phyloP scores from a whole-genome alignment of 2,797 vertebrate species.

The Hyperoplus immaculatus region DNA sequence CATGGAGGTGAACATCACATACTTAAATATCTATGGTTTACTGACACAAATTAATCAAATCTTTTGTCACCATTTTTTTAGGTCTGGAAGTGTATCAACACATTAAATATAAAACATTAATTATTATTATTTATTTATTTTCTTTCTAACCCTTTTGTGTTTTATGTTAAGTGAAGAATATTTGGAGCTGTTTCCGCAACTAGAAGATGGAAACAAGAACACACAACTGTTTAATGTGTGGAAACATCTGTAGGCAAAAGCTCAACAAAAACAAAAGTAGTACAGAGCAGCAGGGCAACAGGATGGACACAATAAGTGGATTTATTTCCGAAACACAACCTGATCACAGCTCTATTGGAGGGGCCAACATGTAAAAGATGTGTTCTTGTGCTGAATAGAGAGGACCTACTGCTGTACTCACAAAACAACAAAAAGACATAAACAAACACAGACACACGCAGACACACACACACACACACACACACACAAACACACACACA shows the following conservation, averaged over 20 bases:
- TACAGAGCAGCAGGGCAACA: too few relatives aligned
- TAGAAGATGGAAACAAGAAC: neutral
- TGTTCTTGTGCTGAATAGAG: neutral
- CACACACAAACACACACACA: slow-evolving; percentile 25
- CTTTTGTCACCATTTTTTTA: neutral
- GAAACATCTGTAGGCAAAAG: neutral
- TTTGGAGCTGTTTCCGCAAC: neutral
- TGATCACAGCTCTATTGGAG: neutral
- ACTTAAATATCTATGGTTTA: neutral
- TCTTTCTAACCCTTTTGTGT: neutral
- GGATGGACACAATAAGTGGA: too few relatives aligned
- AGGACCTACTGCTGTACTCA: neutral
- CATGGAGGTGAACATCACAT: slow-evolving; percentile 19
- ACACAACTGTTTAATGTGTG: neutral
- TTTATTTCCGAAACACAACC: too few relatives aligned
- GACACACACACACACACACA: neutral
- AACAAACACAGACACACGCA: neutral
- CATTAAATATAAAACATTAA: neutral
- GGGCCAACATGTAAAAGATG: slow-evolving; percentile 2
- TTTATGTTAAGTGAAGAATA: neutral
- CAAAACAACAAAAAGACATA: neutral
- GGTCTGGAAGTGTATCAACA: neutral
- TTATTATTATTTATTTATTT: neutral
- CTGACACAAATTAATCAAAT: neutral
- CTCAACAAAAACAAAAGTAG: neutral